Percentiles rank a stretch among this genome's conserved stretches.
Evolutionary conservation across 2,797 vertebrate genomes (phyloP).

Genomic region (Xiphorhynchus erythropygius): DNA sequence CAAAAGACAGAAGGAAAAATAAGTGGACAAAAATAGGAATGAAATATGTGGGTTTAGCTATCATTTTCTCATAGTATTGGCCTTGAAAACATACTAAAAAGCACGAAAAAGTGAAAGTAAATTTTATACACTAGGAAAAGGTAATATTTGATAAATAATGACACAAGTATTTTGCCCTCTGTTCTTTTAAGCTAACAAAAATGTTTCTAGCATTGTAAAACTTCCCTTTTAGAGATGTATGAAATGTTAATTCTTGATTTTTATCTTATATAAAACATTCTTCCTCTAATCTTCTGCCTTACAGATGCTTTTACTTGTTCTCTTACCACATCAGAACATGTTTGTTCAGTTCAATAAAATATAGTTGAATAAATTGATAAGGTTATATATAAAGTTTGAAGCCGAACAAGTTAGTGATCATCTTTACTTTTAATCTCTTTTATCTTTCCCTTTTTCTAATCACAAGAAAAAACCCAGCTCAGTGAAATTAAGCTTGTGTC

Average conservation of each 20-base stretch:
- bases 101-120: background rate
- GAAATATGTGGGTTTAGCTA: background rate
- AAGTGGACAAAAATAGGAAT: background rate
- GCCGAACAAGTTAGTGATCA: background rate
- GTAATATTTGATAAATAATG: background rate
- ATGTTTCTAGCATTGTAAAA: background rate
- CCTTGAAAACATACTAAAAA: background rate
- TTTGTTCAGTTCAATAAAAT: background rate
- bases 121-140: background rate
- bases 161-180: background rate
- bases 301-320: background rate
- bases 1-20: background rate
- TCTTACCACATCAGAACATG: background rate
- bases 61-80: background rate
- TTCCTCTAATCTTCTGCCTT: background rate
- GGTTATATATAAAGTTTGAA: background rate
- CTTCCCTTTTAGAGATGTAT: background rate
- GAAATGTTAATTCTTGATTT: background rate
- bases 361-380: background rate
- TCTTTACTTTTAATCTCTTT: background rate
- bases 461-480: background rate
- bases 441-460: background rate
- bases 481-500: background rate
- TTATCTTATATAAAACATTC: background rate
- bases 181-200: background rate